These are phyloP conservation scores for Matsumurasca onukii DNA, from an alignment of 1,140 invertebrate species.

Conservation along the genomic window DNA sequence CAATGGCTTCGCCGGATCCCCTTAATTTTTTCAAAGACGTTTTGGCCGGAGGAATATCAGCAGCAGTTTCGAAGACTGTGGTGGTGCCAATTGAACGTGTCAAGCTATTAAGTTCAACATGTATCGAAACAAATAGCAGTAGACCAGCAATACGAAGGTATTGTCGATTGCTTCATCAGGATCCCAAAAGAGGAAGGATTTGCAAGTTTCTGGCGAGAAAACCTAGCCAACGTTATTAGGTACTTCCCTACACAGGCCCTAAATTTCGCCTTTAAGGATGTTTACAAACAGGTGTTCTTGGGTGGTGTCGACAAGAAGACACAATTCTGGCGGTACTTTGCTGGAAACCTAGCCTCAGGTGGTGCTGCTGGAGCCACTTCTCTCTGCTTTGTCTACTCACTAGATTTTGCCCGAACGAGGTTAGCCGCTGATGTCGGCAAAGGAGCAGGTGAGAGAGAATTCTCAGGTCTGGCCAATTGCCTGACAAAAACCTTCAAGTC, in stretches of 20 bases:
- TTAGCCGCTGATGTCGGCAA: slow-evolving; percentile 85
- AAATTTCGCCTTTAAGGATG: slow-evolving; percentile 95
- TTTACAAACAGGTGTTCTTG: slow-evolving; percentile 82
- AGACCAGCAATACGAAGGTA: slow-evolving; percentile 83
- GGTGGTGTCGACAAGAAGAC: slow-evolving; percentile 84
- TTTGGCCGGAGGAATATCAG: slow-evolving; percentile 83
- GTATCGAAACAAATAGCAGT: slow-evolving; percentile 79
- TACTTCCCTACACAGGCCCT: slow-evolving; percentile 96
- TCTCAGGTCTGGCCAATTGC: slow-evolving; percentile 80
- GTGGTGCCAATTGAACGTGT: slow-evolving; percentile 92
- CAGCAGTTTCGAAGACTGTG: slow-evolving; percentile 85
- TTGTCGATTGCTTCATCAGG: slow-evolving; percentile 82
- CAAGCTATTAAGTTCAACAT: slow-evolving; percentile 89
- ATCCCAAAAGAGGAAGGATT: slow-evolving; percentile 87
- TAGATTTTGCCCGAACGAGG: slow-evolving; percentile 92
- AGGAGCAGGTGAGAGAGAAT: slow-evolving; percentile 68
- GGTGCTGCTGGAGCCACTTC: slow-evolving; percentile 94
- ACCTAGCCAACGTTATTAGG: slow-evolving; percentile 88
- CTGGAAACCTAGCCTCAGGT: slow-evolving; percentile 87
- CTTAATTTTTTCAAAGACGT: slow-evolving; percentile 77
- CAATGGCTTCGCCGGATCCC: slow-evolving; percentile 55
- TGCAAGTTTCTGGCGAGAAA: slow-evolving; percentile 88
- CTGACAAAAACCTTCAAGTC: slow-evolving; percentile 78
- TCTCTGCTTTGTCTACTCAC: slow-evolving; percentile 92
- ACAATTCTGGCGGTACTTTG: slow-evolving; percentile 87